phyloP scores from a whole-genome alignment of 2,888 invertebrate species.

The Balanococcus diminutus region DNA sequence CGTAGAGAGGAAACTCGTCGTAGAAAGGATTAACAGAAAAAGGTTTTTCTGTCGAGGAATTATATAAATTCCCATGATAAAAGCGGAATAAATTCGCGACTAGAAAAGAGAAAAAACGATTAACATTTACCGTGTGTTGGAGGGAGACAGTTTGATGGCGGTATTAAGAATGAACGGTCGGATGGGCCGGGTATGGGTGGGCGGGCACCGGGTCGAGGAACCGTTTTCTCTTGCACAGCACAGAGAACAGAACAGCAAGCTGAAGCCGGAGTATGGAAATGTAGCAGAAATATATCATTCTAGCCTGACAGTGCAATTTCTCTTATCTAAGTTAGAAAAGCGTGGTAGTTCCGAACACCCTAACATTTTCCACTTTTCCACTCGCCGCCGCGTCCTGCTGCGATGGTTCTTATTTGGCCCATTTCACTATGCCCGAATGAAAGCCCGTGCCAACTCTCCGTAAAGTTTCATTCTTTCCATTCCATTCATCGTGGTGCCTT shows the following conservation, averaged over 20 bases:
- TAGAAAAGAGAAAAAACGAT: conserved; percentile 54
- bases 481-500: conserved; percentile 49
- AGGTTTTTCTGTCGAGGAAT: conserved; percentile 55
- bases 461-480: conserved; percentile 52
- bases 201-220: conserved; percentile 3
- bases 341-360: conserved; percentile 55
- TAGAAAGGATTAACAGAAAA: conserved; percentile 55
- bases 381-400: conserved; percentile 37
- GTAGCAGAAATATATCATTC: conserved; percentile 90
- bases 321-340: conserved; percentile 57
- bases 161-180: conserved; percentile 45
- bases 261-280: conserved; percentile 73
- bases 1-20: conserved; percentile 30
- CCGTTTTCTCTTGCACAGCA: conserved; percentile 50
- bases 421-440: conserved; percentile 47
- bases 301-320: conserved; percentile 86
- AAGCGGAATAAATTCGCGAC: conserved; percentile 54
- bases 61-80: conserved; percentile 55
- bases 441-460: conserved; percentile 47
- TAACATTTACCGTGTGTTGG: conserved; percentile 52
- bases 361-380: conserved; percentile 53
- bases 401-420: conserved; percentile 54
- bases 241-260: conserved; percentile 25
- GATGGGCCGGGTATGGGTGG: neutral
- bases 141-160: conserved; percentile 54